phyloP scores from a whole-genome alignment of 2,113 vertebrate genomes.

The Pipra filicauda region DNA sequence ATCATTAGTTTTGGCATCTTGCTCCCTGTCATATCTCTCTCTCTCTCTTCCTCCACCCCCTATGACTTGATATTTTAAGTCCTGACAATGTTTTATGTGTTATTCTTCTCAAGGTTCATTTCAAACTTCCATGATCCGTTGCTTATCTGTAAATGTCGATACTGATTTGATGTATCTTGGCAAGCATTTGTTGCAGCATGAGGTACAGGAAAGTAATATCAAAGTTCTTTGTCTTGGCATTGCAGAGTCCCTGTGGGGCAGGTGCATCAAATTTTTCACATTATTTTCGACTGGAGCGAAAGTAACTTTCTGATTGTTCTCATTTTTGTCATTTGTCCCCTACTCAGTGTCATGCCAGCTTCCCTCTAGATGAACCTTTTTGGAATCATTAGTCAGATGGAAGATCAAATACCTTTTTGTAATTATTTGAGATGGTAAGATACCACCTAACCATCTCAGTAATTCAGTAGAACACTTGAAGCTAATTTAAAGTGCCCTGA shows the following conservation, averaged over 20 bases:
- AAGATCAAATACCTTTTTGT: not conserved
- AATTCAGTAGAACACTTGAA: not conserved
- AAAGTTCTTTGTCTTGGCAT: not conserved
- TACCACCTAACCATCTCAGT: not conserved
- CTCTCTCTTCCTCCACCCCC: rapidly evolving
- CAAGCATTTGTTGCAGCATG: not conserved
- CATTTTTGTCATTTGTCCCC: not conserved
- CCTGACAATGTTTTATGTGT: not conserved
- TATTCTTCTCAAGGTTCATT: not conserved
- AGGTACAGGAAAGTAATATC: not conserved
- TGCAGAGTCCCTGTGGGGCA: not conserved
- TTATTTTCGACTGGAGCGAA: not conserved
- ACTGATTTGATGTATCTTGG: not conserved
- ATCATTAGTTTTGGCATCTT: not conserved
- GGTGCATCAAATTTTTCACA: not conserved
- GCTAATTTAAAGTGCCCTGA: not conserved
- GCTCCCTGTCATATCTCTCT: not conserved
- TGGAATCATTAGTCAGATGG: not conserved
- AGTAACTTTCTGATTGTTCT: not conserved
- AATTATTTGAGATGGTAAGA: not conserved
- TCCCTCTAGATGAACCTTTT: not conserved
- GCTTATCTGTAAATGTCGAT: not conserved
- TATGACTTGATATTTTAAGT: not conserved
- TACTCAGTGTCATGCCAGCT: not conserved
- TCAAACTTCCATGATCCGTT: not conserved